A percentile compares a stretch with the other conserved stretches of the same genome.
phyloP scores from a whole-genome alignment of 2,113 vertebrate genomes.

The Eptesicus fuscus region DNA sequence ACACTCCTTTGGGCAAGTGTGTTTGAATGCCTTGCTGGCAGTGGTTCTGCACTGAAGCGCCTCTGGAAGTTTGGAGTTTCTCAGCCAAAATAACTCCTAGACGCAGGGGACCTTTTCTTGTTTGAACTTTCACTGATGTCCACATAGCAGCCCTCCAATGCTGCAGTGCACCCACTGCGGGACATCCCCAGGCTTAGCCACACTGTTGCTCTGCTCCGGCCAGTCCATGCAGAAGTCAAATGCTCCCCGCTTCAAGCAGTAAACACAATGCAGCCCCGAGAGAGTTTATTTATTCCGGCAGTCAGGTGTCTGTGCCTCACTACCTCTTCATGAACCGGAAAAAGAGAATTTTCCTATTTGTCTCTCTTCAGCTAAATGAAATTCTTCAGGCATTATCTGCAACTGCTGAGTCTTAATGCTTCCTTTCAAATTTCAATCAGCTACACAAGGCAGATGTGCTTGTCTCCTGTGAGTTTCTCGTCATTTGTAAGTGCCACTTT shows the following conservation, averaged over 20 bases:
- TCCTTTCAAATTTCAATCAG: constrained; percentile 60
- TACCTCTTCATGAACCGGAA: not conserved
- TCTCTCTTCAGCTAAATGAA: constrained; percentile 48
- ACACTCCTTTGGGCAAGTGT: not conserved
- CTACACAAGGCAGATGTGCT: constrained; percentile 41
- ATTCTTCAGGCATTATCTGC: constrained; percentile 48
- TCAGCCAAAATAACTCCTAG: not conserved
- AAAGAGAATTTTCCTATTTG: constrained; percentile 36
- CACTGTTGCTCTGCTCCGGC: fast-evolving
- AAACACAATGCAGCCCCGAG: not conserved
- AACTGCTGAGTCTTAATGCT: constrained; percentile 52
- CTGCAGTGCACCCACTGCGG: too few species aligned
- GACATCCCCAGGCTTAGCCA: not conserved
- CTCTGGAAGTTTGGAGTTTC: not conserved
- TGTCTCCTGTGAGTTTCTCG: constrained; percentile 56
- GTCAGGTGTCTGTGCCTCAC: not conserved
- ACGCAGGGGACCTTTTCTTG: not conserved
- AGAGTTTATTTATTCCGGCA: not conserved
- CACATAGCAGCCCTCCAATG: not conserved
- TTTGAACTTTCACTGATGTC: not conserved
- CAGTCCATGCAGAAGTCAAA: not conserved
- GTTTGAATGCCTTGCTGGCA: not conserved
- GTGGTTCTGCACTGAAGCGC: not conserved
- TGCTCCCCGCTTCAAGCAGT: not conserved
- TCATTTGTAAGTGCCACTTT: constrained; percentile 62